Evolutionary conservation across 2,888 invertebrate species (phyloP).

Genomic region (Pyrgus malvae): DNA sequence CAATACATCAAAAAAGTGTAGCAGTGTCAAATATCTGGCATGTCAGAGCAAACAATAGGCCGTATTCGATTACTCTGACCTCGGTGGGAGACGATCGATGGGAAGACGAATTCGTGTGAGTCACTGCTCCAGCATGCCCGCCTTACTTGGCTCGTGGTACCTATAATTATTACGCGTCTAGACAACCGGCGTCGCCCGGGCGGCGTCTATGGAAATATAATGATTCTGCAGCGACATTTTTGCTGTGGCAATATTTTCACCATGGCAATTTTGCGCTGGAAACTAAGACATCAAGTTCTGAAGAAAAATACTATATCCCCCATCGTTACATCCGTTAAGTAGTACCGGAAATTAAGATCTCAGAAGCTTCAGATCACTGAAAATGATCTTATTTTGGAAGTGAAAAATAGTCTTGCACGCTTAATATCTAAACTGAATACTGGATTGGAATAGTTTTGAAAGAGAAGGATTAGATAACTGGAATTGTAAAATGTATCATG

Average conservation of each 20-base stretch:
- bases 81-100: conserved; percentile 68
- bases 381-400: neutral
- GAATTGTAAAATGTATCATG: too few relatives aligned
- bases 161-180: conserved; percentile 74
- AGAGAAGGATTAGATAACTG: too few relatives aligned
- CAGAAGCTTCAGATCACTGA: neutral
- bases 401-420: neutral
- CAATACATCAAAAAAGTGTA: conserved; percentile 9
- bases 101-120: conserved; percentile 65
- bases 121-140: conserved; percentile 67
- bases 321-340: neutral
- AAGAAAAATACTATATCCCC: conserved; percentile 1
- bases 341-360: conserved; percentile 10
- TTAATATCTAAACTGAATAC: too few relatives aligned
- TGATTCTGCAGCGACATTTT: conserved; percentile 51
- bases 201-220: conserved; percentile 64
- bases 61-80: conserved; percentile 55
- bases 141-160: conserved; percentile 66
- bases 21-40: conserved; percentile 12
- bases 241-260: conserved; percentile 34
- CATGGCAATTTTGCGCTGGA: conserved; percentile 21
- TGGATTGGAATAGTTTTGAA: too few relatives aligned
- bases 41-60: conserved; percentile 47
- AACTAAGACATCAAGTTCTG: conserved; percentile 28
- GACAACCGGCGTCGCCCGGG: conserved; percentile 71